phyloP scores from a whole-genome alignment of 1,140 invertebrate species.

The Camponotus pennsylvanicus region DNA sequence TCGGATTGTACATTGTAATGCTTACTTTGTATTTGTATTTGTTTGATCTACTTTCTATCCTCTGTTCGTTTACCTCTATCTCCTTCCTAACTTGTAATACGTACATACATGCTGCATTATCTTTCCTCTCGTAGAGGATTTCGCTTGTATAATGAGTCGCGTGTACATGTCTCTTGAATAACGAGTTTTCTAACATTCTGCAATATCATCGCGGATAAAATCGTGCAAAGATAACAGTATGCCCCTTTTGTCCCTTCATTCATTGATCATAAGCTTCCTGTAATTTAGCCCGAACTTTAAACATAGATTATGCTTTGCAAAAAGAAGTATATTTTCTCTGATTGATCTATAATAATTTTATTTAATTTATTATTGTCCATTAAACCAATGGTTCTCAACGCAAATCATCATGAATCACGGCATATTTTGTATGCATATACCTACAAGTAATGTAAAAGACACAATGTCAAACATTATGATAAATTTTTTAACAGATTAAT shows the following conservation, averaged over 20 bases:
- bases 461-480: neutral
- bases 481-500: neutral
- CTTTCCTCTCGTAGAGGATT: slow-evolving; percentile 28
- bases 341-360: slow-evolving; percentile 29
- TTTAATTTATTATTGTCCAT: slow-evolving; percentile 17
- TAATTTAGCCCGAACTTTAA: slow-evolving; percentile 35
- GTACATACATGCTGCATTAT: slow-evolving; percentile 35
- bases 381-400: slow-evolving; percentile 41
- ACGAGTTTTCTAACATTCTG: slow-evolving; percentile 38
- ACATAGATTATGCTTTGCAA: slow-evolving; percentile 35
- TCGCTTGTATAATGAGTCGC: slow-evolving; percentile 39
- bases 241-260: slow-evolving; percentile 5
- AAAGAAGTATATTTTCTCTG: neutral
- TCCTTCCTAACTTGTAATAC: slow-evolving; percentile 54
- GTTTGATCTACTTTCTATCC: slow-evolving; percentile 64
- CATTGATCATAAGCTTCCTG: slow-evolving; percentile 50
- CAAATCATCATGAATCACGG: neutral
- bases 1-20: slow-evolving; percentile 68
- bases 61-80: slow-evolving; percentile 55
- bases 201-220: neutral
- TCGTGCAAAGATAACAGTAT: slow-evolving; percentile 19
- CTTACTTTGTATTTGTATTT: slow-evolving; percentile 68
- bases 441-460: neutral
- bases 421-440: neutral
- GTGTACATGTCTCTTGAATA: slow-evolving; percentile 42